Percentiles rank a stretch among this genome's conserved stretches.
Evolutionary conservation across 2,888 invertebrate genomes (phyloP).

Genomic region (Lamproptera curius): DNA sequence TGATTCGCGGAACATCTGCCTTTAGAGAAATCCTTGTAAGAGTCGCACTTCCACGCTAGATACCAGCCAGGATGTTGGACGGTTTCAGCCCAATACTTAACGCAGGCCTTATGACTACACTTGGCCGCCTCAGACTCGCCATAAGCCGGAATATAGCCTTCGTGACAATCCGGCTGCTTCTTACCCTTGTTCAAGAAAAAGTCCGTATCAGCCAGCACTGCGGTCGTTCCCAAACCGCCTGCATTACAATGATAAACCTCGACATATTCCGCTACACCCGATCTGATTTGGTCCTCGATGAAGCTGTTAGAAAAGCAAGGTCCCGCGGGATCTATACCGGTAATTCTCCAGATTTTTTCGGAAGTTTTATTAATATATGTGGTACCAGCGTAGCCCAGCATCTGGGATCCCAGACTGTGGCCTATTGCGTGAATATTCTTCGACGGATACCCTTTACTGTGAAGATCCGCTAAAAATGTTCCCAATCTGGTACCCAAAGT

Average conservation of each 20-base stretch:
- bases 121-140: slow-evolving; percentile 59
- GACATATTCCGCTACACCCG: slow-evolving; percentile 76
- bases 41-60: slow-evolving; percentile 57
- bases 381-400: slow-evolving; percentile 51
- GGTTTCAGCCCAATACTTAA: slow-evolving; percentile 53
- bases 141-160: slow-evolving; percentile 50
- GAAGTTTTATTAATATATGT: slow-evolving; percentile 47
- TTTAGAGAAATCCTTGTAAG: slow-evolving; percentile 47
- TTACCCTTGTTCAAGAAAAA: slow-evolving; percentile 76
- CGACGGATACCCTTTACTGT: slow-evolving; percentile 48
- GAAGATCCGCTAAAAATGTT: slow-evolving; percentile 47
- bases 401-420: slow-evolving; percentile 64
- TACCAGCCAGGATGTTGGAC: slow-evolving; percentile 48
- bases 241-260: slow-evolving; percentile 80
- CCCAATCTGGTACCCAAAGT: slow-evolving; percentile 57
- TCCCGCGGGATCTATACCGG: slow-evolving; percentile 66
- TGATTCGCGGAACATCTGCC: slow-evolving; percentile 56
- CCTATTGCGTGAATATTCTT: slow-evolving; percentile 60
- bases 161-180: slow-evolving; percentile 74
- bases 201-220: slow-evolving; percentile 75
- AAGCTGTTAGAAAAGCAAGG: slow-evolving; percentile 65
- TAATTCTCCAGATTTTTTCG: slow-evolving; percentile 56
- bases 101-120: slow-evolving; percentile 66
- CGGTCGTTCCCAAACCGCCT: slow-evolving; percentile 70
- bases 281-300: slow-evolving; percentile 65